Percentiles rank a stretch among this genome's conserved stretches.
These are phyloP conservation scores for Scaeva pyrastri DNA, from an alignment of 2,888 invertebrate species.

Conservation along the genomic window DNA sequence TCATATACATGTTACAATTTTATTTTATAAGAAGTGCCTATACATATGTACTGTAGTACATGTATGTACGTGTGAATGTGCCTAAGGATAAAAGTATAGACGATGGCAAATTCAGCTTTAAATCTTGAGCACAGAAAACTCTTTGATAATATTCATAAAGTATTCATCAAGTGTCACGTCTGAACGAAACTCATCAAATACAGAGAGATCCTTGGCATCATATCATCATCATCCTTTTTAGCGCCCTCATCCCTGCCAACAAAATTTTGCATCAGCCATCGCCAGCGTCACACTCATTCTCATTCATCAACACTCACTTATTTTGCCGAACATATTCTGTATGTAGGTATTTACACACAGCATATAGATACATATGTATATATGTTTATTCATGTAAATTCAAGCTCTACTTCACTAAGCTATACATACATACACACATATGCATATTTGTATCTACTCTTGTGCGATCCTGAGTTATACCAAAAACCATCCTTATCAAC, in stretches of 20 bases:
- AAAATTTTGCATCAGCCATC: neutral
- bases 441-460: neutral
- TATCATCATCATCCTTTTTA: slow-evolving; percentile 22
- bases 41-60: no score
- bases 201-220: slow-evolving; percentile 36
- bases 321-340: slow-evolving; percentile 1
- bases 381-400: slow-evolving; percentile 42
- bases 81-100: neutral
- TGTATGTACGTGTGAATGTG: neutral
- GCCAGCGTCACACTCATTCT: neutral
- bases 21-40: neutral
- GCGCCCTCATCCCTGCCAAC: neutral
- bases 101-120: slow-evolving; percentile 1
- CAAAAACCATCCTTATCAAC: slow-evolving; percentile 40
- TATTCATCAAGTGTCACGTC: slow-evolving; percentile 62
- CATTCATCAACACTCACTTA: neutral
- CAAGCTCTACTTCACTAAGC: slow-evolving; percentile 16
- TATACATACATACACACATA: neutral
- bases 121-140: slow-evolving; percentile 30
- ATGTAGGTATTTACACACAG: neutral
- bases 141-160: slow-evolving; percentile 60
- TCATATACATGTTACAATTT: neutral
- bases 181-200: slow-evolving; percentile 62
- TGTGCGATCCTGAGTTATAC: slow-evolving; percentile 36
- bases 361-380: no score